Percentiles rank a stretch among this genome's conserved stretches.
Conservation (phyloP, 2,888 invertebrate species). For the Cybosia mesomella region DNA sequence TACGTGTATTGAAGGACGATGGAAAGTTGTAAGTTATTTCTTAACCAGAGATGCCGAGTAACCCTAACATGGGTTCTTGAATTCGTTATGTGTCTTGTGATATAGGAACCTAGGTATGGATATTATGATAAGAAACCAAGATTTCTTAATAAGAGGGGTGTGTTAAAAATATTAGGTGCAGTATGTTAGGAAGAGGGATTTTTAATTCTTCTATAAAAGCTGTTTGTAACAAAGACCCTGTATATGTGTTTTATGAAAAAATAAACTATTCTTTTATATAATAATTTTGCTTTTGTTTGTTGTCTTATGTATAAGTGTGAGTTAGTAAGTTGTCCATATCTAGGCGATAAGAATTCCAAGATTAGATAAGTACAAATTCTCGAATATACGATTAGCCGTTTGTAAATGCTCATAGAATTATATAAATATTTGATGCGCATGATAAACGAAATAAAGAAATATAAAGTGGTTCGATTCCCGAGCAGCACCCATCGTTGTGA, state of each 20-base stretch:
- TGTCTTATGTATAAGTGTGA: background rate
- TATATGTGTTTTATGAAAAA: background rate
- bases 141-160: background rate
- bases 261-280: conserved; percentile 6
- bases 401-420: background rate
- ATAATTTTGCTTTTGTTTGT: conserved; percentile 32
- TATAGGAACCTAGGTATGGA: no score
- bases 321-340: conserved; percentile 31
- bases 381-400: background rate
- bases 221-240: background rate
- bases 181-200: background rate
- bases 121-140: background rate
- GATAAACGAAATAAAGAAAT: background rate
- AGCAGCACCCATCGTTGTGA: no score
- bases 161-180: background rate
- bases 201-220: background rate
- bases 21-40: background rate
- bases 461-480: background rate
- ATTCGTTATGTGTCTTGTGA: background rate
- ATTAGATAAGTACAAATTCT: conserved; percentile 1
- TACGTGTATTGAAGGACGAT: background rate
- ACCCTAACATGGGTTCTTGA: background rate
- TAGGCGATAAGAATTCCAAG: conserved; percentile 29
- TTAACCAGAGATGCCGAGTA: background rate
- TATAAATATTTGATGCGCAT: background rate